Conservation (phyloP, 30 jellyfish, hydroid and myxozoan species). For the Hydractinia echinata region DNA sequence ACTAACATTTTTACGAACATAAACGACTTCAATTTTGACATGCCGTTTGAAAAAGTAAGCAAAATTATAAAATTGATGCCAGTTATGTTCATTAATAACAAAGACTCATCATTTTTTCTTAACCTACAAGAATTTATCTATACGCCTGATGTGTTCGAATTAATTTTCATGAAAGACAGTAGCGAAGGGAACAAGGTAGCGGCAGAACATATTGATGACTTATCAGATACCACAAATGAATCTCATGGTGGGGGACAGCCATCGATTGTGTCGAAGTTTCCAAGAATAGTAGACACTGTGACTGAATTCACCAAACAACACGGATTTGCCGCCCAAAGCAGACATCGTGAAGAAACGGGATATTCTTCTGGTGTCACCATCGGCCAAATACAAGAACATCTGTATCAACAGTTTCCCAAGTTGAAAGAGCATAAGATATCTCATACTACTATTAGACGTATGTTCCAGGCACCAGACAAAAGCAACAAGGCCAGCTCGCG, state of each 20-base stretch:
- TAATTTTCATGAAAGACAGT: too few species aligned
- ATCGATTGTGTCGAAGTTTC: not conserved
- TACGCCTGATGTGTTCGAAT: not conserved
- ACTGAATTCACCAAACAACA: not conserved
- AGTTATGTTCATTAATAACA: too few species aligned
- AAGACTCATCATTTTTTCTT: not conserved
- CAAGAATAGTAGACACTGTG: not conserved
- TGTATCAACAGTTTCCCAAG: not conserved
- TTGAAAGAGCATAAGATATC: not conserved
- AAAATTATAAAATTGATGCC: too few species aligned
- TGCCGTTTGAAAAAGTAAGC: too few species aligned
- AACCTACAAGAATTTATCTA: not conserved
- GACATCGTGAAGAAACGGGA: not conserved
- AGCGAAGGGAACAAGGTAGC: too few species aligned
- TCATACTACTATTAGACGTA: not conserved
- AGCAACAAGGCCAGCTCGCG: not conserved
- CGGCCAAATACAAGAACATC: not conserved
- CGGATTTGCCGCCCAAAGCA: not conserved
- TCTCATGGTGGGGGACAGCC: conserved; percentile 8
- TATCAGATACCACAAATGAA: too few species aligned
- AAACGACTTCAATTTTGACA: too few species aligned
- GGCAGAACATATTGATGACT: too few species aligned
- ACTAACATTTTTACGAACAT: too few species aligned
- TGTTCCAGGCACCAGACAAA: not conserved
- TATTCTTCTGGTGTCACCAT: not conserved